Percentiles rank a stretch among this genome's conserved stretches.
Evolutionary conservation across 2,113 vertebrate genomes (phyloP).

Genomic region (Ammospiza nelsoni): DNA sequence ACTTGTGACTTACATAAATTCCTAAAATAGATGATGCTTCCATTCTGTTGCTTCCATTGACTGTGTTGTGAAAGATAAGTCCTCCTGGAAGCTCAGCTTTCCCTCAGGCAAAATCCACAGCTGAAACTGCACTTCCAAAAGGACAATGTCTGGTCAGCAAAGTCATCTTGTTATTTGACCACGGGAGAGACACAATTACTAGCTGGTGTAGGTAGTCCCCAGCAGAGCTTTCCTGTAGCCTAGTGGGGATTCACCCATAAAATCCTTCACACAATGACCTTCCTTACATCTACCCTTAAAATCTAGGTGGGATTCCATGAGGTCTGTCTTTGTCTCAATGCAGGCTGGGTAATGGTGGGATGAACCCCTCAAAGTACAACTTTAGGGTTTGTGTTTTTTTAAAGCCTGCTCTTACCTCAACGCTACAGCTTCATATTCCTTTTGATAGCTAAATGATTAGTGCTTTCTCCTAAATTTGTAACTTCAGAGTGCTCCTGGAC

Average conservation of each 20-base stretch:
- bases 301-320: background rate
- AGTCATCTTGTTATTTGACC: background rate
- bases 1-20: background rate
- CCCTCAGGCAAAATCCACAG: background rate
- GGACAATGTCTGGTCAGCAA: background rate
- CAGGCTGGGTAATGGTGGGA: background rate
- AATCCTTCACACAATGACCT: background rate
- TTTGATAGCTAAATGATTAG: background rate
- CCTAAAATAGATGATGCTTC: background rate
- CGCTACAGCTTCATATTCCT: background rate
- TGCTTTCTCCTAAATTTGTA: background rate
- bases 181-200: background rate
- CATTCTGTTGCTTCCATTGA: background rate
- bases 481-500: background rate
- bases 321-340: background rate
- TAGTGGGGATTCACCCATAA: background rate
- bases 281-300: background rate
- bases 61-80: background rate
- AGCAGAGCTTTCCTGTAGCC: background rate
- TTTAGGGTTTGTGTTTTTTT: background rate
- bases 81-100: background rate
- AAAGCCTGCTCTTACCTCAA: background rate
- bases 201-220: background rate
- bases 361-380: background rate
- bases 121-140: background rate